Conservation (phyloP, 2,888 invertebrate genomes). For the Sinohyriopsis cumingii region DNA sequence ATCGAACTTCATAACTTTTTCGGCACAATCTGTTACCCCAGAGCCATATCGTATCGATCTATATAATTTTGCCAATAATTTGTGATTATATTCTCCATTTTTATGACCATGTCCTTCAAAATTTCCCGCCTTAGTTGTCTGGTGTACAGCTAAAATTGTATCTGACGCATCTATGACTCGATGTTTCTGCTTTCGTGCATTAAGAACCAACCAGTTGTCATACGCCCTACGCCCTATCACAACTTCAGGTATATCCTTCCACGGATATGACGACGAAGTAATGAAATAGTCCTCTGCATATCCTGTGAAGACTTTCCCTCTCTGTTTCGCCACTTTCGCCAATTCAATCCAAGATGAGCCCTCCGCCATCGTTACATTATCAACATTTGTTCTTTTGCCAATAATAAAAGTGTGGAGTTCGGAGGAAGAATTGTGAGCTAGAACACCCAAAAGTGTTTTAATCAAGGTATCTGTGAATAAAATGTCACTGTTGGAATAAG, state of each 20-base stretch:
- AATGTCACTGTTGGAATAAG: slow-evolving; percentile 60
- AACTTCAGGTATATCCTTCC: slow-evolving; percentile 58
- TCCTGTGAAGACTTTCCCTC: slow-evolving; percentile 52
- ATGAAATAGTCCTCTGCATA: slow-evolving; percentile 62
- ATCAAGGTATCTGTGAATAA: slow-evolving; percentile 50
- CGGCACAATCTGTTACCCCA: slow-evolving; percentile 48
- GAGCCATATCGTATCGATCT: slow-evolving; percentile 44
- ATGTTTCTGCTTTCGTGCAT: slow-evolving; percentile 43
- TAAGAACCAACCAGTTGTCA: slow-evolving; percentile 62
- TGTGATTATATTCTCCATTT: slow-evolving; percentile 51
- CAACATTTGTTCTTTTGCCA: slow-evolving; percentile 50
- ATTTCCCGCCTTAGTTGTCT: slow-evolving; percentile 58
- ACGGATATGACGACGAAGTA: slow-evolving; percentile 50
- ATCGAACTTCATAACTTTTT: slow-evolving; percentile 25
- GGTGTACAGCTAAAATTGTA: slow-evolving; percentile 58
- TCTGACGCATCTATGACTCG: slow-evolving; percentile 53
- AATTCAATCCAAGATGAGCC: slow-evolving; percentile 35
- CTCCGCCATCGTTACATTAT: slow-evolving; percentile 45
- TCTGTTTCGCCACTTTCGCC: slow-evolving; percentile 26
- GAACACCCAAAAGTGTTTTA: slow-evolving; percentile 34
- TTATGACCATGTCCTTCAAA: slow-evolving; percentile 49
- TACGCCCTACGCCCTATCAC: slow-evolving; percentile 62
- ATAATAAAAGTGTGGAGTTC: slow-evolving; percentile 40
- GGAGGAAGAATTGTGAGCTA: slow-evolving; percentile 14
- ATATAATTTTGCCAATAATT: slow-evolving; percentile 41